These are phyloP conservation scores for Urosaurus nigricauda DNA, from an alignment of 2,797 vertebrate genomes.

Conservation along the genomic window DNA sequence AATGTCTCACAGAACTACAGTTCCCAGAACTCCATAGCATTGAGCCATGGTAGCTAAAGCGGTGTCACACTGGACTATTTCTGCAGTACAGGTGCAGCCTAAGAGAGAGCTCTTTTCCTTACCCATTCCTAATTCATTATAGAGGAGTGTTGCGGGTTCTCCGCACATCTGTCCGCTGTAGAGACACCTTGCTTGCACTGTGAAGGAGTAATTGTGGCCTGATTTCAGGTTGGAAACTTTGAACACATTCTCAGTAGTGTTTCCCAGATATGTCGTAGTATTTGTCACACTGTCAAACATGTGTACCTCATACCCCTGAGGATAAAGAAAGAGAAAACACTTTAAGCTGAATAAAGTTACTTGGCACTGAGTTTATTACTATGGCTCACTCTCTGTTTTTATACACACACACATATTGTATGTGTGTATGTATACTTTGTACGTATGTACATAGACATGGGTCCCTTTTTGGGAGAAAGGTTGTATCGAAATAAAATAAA, in stretches of 20 bases:
- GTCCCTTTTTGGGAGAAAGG: no score
- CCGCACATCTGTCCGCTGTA: slow-evolving; percentile 91
- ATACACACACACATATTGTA: neutral
- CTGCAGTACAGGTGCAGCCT: no score
- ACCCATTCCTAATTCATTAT: slow-evolving; percentile 85
- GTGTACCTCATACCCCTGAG: slow-evolving; percentile 93
- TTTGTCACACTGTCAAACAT: slow-evolving; percentile 91
- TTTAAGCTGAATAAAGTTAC: neutral
- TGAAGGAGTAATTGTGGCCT: slow-evolving; percentile 96
- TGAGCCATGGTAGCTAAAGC: no score
- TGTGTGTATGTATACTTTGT: neutral
- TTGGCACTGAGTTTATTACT: neutral
- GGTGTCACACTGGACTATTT: no score
- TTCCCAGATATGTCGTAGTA: slow-evolving; percentile 87
- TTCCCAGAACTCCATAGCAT: no score
- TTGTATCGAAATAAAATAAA: no score
- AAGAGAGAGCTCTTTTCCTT: slow-evolving; percentile 15
- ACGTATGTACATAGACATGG: neutral
- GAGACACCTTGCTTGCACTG: slow-evolving; percentile 92
- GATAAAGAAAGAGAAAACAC: neutral
- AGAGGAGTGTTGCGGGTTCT: slow-evolving; percentile 89
- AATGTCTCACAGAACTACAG: no score
- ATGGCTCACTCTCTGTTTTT: neutral
- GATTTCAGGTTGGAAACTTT: slow-evolving; percentile 88
- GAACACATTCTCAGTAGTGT: slow-evolving; percentile 95